These are phyloP conservation scores for Cephonodes hylas DNA, from an alignment of 2,888 invertebrate genomes.

Conservation along the genomic window DNA sequence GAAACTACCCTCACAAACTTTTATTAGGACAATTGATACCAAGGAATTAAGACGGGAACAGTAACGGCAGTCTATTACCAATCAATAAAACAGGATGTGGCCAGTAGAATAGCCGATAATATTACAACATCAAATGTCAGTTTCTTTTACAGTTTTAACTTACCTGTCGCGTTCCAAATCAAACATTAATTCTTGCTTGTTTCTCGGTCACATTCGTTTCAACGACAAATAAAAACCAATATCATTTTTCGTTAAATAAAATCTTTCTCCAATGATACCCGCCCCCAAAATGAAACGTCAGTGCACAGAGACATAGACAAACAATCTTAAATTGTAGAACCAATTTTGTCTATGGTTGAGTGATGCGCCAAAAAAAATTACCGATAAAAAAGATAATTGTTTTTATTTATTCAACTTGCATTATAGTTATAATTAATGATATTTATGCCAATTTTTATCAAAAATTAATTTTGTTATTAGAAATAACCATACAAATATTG, in stretches of 20 bases:
- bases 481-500: background rate
- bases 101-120: slow-evolving; percentile 38
- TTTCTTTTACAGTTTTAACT: slow-evolving; percentile 24
- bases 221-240: slow-evolving; percentile 29
- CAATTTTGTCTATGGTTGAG: background rate
- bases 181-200: slow-evolving; percentile 39
- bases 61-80: slow-evolving; percentile 27
- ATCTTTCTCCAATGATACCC: slow-evolving; percentile 51
- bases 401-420: no score
- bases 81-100: slow-evolving; percentile 65
- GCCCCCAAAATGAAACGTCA: slow-evolving; percentile 75
- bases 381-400: background rate
- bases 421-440: background rate
- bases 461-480: background rate
- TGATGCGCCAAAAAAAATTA: background rate
- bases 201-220: slow-evolving; percentile 21
- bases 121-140: background rate
- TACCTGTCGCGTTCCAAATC: slow-evolving; percentile 41
- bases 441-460: background rate
- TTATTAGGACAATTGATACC: background rate
- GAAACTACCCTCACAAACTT: background rate
- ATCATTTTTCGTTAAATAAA: slow-evolving; percentile 45
- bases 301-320: slow-evolving; percentile 25
- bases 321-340: background rate
- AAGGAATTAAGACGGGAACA: background rate